Base-by-base conservation (phyloP, 2,113 vertebrate species). In the Microtus pennsylvanicus region DNA sequence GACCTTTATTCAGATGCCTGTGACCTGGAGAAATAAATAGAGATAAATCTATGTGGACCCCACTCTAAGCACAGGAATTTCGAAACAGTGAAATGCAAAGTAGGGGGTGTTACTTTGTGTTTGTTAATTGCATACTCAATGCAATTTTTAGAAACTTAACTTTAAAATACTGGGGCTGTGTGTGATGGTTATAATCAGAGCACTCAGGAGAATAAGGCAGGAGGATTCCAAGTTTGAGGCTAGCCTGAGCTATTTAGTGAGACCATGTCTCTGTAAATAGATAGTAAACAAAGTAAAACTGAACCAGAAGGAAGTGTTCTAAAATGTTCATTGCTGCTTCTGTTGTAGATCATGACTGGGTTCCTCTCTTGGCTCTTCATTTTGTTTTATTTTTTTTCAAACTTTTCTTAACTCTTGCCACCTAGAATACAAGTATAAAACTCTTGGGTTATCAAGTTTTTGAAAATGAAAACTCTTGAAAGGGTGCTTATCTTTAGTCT, bases 21-120 rank as follows among this genome's bases (percentile, higher is more conserved):
- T 33, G 47, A 33, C 38, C 47, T 42, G 77, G 26, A 58, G 21
- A 78, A 67, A 50, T 19, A 58, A 58, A 58, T 58, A 58, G 55
- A 19, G 58, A 58, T 58, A 75, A 89, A 26, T 63, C 10, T 76
- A 1, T 65, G 45, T 90, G 81, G 55, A 17, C 26, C 38, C 70
- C 5, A 7, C 30, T 86, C 58, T 67, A 93, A 93, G 74, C 22
- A 72, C 30, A 55, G 2, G 50, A 78, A 69, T 94, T 94, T 86
- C 52, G 91, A 55, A 95, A 47, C 35, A 94, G 1, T 82, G 35
- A 61, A 89, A 42, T 50, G 6, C 88, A 86, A 96, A 61, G 80
- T 86, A 67, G 69, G 26, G 3, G 82, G 67, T 13, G 45, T 95
- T 89, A 6, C 76, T 90, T 87, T 81, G 9, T 63, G 28, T 75